Evolutionary conservation across 2,888 invertebrate species (phyloP).

Genomic region (Xestia sexstrigata): DNA sequence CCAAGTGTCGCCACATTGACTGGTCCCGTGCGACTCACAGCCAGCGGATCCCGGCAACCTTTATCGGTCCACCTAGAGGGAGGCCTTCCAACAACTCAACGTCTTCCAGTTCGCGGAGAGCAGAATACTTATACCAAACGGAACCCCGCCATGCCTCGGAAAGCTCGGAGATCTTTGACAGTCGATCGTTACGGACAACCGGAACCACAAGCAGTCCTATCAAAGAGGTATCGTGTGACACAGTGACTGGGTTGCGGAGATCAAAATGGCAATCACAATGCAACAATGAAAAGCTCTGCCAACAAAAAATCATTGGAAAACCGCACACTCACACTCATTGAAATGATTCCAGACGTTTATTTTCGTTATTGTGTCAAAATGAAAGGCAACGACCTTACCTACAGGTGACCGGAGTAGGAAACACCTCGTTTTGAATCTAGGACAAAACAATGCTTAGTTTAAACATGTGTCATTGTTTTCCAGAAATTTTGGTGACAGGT

Average conservation of each 20-base stretch:
- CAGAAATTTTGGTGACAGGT: background rate
- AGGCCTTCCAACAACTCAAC: too few species aligned
- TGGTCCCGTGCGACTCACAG: too few species aligned
- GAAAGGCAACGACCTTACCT: slow-evolving; percentile 1
- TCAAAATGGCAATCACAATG: background rate
- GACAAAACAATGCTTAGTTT: slow-evolving; percentile 7
- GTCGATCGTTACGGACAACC: too few species aligned
- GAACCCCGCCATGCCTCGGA: too few species aligned
- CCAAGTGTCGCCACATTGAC: too few species aligned
- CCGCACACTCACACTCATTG: slow-evolving; percentile 1
- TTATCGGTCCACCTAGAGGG: too few species aligned
- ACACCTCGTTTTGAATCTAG: background rate
- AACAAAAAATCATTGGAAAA: background rate
- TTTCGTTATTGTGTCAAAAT: background rate
- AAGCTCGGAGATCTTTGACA: too few species aligned
- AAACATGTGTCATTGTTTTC: slow-evolving; percentile 2
- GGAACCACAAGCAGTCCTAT: too few species aligned
- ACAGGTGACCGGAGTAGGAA: background rate
- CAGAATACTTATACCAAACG: too few species aligned
- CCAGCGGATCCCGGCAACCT: too few species aligned
- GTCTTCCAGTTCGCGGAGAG: too few species aligned
- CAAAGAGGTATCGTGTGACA: too few species aligned
- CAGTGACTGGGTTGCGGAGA: background rate
- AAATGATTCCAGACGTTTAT: slow-evolving; percentile 1
- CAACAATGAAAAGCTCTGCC: background rate